These are phyloP conservation scores for Schizopygopsis malacanthus DNA, from an alignment of 2,797 vertebrate genomes.

Conservation along the genomic window DNA sequence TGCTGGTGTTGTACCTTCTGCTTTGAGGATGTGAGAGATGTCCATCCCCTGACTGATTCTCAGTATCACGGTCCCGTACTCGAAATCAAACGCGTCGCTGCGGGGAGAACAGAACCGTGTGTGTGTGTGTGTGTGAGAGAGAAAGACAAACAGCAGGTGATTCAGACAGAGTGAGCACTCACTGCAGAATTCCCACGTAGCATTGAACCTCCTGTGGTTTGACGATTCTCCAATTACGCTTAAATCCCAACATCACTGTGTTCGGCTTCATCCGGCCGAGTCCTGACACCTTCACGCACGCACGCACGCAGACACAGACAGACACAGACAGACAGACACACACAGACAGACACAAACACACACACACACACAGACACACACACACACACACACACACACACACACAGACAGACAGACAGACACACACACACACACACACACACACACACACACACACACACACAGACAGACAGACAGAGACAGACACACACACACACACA, in stretches of 20 bases:
- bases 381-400: neutral
- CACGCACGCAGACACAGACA: constrained; percentile 16
- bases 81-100: constrained; percentile 96
- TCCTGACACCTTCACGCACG: constrained; percentile 84
- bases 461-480: neutral
- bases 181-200: constrained; percentile 96
- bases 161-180: constrained; percentile 70
- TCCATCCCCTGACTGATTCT: constrained; percentile 92
- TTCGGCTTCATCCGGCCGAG: constrained; percentile 96
- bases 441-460: neutral
- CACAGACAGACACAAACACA: no score
- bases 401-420: constrained; percentile 20
- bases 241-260: constrained; percentile 93
- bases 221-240: constrained; percentile 88
- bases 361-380: no score
- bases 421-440: constrained; percentile 15
- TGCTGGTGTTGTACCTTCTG: constrained; percentile 84
- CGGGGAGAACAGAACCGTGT: constrained; percentile 26
- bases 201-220: constrained; percentile 76
- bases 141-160: neutral
- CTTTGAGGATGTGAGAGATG: constrained; percentile 88
- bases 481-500: neutral
- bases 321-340: neutral
- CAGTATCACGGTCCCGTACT: constrained; percentile 87
- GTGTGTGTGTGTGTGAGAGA: constrained; percentile 12